Percentiles rank a stretch among this genome's conserved stretches.
phyloP scores from a whole-genome alignment of 1,140 invertebrate species.

The Branchinecta lindahli region DNA sequence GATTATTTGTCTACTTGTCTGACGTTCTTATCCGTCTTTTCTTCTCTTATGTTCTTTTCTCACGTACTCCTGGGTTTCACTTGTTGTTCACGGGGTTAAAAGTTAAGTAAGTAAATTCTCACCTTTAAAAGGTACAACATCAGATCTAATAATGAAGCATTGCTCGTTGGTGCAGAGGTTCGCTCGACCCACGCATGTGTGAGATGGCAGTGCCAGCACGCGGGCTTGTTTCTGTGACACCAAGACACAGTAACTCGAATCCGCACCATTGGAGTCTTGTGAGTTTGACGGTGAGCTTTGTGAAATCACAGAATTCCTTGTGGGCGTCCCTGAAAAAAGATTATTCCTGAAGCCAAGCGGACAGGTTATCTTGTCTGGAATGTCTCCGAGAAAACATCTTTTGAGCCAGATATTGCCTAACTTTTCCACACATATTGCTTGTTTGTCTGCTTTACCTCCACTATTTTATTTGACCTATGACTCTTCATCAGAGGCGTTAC shows the following conservation, averaged over 20 bases:
- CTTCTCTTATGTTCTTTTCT: too few relatives aligned
- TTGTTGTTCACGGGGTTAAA: too few relatives aligned
- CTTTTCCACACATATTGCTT: too few relatives aligned
- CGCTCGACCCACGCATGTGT: slow-evolving; percentile 72
- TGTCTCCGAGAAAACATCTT: too few relatives aligned
- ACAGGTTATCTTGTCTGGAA: too few relatives aligned
- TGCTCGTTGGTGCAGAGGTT: slow-evolving; percentile 55
- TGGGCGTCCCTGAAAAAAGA: slow-evolving; percentile 39
- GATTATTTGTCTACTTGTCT: too few relatives aligned
- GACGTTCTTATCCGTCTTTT: too few relatives aligned
- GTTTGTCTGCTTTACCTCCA: too few relatives aligned
- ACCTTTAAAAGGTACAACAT: slow-evolving; percentile 86
- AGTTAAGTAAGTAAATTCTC: slow-evolving; percentile 14
- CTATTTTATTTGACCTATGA: too few relatives aligned
- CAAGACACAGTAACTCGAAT: slow-evolving; percentile 82
- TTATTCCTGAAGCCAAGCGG: too few relatives aligned
- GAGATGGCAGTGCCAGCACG: slow-evolving; percentile 81
- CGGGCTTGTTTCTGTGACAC: slow-evolving; percentile 88
- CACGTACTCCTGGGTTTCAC: slow-evolving; percentile 7
- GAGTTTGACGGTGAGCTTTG: slow-evolving; percentile 10
- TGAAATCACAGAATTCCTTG: slow-evolving; percentile 31
- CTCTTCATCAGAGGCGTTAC: too few relatives aligned
- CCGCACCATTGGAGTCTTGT: slow-evolving; percentile 39
- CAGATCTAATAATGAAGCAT: slow-evolving; percentile 84
- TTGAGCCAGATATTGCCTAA: too few relatives aligned